phyloP scores from a whole-genome alignment of 2,888 invertebrate genomes.

The Baronia brevicornis region DNA sequence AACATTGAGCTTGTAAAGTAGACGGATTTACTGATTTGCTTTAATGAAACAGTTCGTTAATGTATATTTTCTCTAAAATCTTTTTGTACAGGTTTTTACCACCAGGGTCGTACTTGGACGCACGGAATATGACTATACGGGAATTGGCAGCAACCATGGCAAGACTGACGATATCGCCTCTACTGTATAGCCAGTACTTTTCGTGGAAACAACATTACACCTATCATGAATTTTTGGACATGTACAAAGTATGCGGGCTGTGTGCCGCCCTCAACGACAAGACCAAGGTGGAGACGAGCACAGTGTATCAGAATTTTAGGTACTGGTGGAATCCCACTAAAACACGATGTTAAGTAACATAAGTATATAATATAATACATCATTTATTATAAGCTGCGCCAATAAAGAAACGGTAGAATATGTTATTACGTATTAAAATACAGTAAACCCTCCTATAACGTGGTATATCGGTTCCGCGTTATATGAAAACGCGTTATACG shows the following conservation, averaged over 20 bases:
- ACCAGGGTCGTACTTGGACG: constrained; percentile 53
- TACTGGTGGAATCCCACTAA: constrained; percentile 45
- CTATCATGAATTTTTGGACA: constrained; percentile 29
- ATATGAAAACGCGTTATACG: no score
- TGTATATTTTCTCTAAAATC: not conserved
- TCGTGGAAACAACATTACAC: constrained; percentile 42
- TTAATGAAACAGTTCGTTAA: no score
- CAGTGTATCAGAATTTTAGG: constrained; percentile 39
- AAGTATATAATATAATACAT: no score
- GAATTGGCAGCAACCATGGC: constrained; percentile 39
- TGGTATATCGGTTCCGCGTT: no score
- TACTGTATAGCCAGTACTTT: constrained; percentile 39
- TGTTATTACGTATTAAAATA: no score
- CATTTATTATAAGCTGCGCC: no score
- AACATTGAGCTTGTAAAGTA: no score
- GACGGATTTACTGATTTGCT: no score
- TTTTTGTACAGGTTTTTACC: constrained; percentile 51
- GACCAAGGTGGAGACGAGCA: constrained; percentile 22
- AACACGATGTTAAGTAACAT: constrained; percentile 18
- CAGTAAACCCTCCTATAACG: no score
- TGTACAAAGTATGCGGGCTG: constrained; percentile 42
- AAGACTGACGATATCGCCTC: constrained; percentile 31
- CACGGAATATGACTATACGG: constrained; percentile 22
- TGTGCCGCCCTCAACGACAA: constrained; percentile 44
- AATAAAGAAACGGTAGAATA: no score